phyloP scores from a whole-genome alignment of 2,797 vertebrate genomes.

The Jordanella pulchra region DNA sequence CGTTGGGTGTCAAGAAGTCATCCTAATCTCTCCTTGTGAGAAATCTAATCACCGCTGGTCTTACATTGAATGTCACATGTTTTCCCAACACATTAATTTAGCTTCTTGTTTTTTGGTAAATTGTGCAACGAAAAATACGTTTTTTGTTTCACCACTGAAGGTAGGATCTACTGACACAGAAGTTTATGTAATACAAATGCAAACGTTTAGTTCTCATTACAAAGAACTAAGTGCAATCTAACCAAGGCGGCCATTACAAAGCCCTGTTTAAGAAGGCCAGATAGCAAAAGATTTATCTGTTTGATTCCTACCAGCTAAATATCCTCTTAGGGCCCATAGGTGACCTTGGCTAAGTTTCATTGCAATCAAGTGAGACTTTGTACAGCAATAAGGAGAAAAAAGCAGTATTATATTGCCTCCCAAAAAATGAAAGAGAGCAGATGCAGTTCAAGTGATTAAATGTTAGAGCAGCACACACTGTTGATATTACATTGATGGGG shows the following conservation, averaged over 20 bases:
- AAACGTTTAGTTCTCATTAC: conserved; percentile 33
- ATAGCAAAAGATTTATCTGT: conserved; percentile 64
- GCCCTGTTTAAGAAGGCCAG: conserved; percentile 64
- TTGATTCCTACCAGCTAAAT: conserved; percentile 52
- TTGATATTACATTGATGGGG: conserved; percentile 38
- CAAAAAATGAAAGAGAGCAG: conserved; percentile 33
- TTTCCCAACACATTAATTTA: conserved; percentile 10
- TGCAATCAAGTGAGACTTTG: conserved; percentile 60
- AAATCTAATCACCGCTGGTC: conserved; percentile 19
- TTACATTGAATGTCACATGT: conserved; percentile 20
- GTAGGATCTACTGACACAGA: conserved; percentile 21
- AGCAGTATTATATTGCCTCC: conserved; percentile 48
- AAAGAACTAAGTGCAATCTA: conserved; percentile 55
- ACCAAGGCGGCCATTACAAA: conserved; percentile 44
- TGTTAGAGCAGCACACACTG: conserved; percentile 53
- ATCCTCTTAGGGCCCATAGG: conserved; percentile 41
- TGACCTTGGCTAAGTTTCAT: conserved; percentile 65
- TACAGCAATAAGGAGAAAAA: conserved; percentile 58
- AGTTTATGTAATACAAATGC: conserved; percentile 38
- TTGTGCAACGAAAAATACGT: conserved; percentile 17
- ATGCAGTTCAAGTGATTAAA: conserved; percentile 51
- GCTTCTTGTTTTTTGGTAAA: conserved; percentile 20
- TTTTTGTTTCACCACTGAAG: conserved; percentile 21
- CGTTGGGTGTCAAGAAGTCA: conserved; percentile 31
- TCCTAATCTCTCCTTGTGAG: conserved; percentile 9